Percentiles rank a stretch among this genome's conserved stretches.
These are phyloP conservation scores for Eupelmus urozonus DNA, from an alignment of 2,888 invertebrate genomes.

Conservation along the genomic window DNA sequence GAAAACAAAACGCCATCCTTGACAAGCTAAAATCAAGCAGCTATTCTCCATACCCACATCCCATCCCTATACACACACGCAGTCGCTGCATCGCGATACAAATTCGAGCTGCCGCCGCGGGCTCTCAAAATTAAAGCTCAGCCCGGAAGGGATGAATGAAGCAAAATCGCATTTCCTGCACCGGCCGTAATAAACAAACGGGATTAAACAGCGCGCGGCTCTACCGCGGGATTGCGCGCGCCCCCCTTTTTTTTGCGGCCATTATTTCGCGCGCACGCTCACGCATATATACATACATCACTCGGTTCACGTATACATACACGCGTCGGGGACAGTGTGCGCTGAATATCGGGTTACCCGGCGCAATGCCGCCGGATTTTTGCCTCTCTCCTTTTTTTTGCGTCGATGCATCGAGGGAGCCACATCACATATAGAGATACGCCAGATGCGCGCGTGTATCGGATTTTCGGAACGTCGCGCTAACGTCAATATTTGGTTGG, in stretches of 20 bases:
- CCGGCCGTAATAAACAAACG: conserved; percentile 70
- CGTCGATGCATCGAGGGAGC: conserved; percentile 14
- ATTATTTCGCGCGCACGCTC: conserved; percentile 62
- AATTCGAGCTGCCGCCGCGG: conserved; percentile 20
- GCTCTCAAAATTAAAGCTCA: conserved; percentile 55
- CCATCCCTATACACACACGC: neutral
- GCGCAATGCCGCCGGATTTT: conserved; percentile 43
- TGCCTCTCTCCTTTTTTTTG: conserved; percentile 41
- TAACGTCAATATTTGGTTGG: conserved; percentile 63
- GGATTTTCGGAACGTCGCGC: conserved; percentile 61
- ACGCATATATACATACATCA: conserved; percentile 52
- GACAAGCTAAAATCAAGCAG: neutral
- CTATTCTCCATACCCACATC: neutral
- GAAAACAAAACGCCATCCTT: conserved; percentile 13
- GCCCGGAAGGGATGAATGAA: conserved; percentile 59
- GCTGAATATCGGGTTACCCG: conserved; percentile 66
- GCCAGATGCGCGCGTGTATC: conserved; percentile 38
- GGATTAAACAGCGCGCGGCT: conserved; percentile 63
- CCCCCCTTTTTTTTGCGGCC: conserved; percentile 49
- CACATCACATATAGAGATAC: conserved; percentile 4
- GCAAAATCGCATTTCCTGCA: conserved; percentile 69
- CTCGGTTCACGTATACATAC: conserved; percentile 1
- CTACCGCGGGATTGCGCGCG: conserved; percentile 64
- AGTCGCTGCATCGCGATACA: conserved; percentile 27
- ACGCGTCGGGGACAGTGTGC: conserved; percentile 33